These are phyloP conservation scores for Delphinus delphis DNA, from an alignment of 2,113 vertebrate genomes.

Conservation along the genomic window DNA sequence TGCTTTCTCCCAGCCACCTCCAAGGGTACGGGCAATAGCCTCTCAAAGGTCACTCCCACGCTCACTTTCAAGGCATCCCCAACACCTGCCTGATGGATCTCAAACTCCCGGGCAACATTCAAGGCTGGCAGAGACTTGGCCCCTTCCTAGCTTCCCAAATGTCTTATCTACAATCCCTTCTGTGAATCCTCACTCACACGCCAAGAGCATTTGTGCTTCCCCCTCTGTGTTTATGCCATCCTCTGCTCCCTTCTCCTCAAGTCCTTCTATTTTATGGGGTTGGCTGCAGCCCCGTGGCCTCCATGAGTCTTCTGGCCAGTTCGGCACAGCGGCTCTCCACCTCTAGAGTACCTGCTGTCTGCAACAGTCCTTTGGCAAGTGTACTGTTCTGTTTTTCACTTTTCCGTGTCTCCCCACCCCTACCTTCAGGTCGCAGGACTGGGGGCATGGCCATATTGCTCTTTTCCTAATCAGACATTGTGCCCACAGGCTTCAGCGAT, in stretches of 20 bases:
- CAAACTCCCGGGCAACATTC: background rate
- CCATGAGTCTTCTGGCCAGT: background rate
- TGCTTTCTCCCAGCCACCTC: background rate
- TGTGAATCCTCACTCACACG: background rate
- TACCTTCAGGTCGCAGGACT: background rate
- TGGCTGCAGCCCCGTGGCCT: background rate
- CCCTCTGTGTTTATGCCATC: background rate
- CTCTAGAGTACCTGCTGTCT: background rate
- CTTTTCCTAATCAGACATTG: background rate
- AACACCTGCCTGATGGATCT: background rate
- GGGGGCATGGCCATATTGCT: background rate
- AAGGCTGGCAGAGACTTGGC: background rate
- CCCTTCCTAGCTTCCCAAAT: background rate
- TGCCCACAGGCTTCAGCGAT: background rate
- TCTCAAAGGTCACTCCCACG: background rate
- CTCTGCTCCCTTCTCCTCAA: background rate
- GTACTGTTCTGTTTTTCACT: background rate
- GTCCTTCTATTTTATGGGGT: background rate
- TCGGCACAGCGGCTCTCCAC: background rate
- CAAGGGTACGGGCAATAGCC: background rate
- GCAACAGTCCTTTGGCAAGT: background rate
- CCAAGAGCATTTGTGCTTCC: background rate
- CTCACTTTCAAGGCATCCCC: background rate
- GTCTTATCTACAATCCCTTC: background rate
- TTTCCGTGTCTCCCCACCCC: background rate